phyloP scores from a whole-genome alignment of 1,140 invertebrate species.

The Holotrichia oblita region DNA sequence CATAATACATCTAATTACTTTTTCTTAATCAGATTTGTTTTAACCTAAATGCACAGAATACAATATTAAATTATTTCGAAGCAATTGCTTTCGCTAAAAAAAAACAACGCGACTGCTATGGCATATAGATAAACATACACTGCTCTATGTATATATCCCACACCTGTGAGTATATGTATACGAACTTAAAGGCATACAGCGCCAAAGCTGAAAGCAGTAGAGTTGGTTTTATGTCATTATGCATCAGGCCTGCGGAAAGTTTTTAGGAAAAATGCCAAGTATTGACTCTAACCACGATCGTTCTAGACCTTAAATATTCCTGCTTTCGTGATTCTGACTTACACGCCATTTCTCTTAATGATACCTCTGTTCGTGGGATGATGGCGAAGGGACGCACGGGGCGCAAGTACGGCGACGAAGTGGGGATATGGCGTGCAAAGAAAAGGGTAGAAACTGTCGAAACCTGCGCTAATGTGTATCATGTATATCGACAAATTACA shows the following conservation, averaged over 20 bases:
- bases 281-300: slow-evolving; percentile 43
- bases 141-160: too few relatives aligned
- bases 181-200: too few relatives aligned
- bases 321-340: slow-evolving; percentile 57
- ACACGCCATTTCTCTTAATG: slow-evolving; percentile 60
- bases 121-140: too few relatives aligned
- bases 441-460: slow-evolving; percentile 1
- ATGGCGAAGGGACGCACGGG: slow-evolving; percentile 40
- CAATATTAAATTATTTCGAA: too few relatives aligned
- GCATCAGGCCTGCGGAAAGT: slow-evolving; percentile 13
- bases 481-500: slow-evolving; percentile 51
- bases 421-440: background rate
- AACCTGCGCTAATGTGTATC: slow-evolving; percentile 55
- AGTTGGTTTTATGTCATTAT: background rate
- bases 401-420: background rate
- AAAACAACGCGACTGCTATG: too few relatives aligned
- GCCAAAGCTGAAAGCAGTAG: too few relatives aligned
- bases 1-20: too few relatives aligned
- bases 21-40: too few relatives aligned
- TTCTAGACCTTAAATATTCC: slow-evolving; percentile 52
- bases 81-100: too few relatives aligned
- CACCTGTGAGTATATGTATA: too few relatives aligned
- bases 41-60: too few relatives aligned
- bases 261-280: slow-evolving; percentile 44
- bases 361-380: slow-evolving; percentile 54